These are phyloP conservation scores for Aporophyla nigra DNA, from an alignment of 2,888 invertebrate species.

Conservation along the genomic window DNA sequence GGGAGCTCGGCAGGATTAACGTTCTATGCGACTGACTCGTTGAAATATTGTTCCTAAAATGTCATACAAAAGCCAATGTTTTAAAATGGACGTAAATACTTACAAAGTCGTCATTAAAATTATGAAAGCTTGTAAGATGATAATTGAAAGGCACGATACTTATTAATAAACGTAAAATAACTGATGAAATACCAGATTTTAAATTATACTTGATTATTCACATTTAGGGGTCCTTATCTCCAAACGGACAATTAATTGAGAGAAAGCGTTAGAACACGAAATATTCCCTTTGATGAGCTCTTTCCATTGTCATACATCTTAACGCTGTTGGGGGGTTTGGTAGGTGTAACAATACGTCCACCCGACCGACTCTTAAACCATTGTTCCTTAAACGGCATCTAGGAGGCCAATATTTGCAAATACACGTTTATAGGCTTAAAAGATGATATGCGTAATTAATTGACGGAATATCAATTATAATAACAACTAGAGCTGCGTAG, in stretches of 20 bases:
- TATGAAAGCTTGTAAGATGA: neutral
- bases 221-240: neutral
- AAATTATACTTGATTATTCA: neutral
- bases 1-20: too few relatives aligned
- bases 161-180: neutral
- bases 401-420: neutral
- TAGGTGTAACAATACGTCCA: too few relatives aligned
- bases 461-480: neutral
- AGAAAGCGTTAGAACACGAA: neutral
- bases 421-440: neutral
- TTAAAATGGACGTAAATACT: neutral
- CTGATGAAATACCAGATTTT: neutral
- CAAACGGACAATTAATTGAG: neutral
- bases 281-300: neutral
- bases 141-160: neutral
- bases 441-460: neutral
- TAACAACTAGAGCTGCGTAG: neutral
- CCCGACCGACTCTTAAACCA: neutral
- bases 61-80: too few relatives aligned
- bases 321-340: neutral
- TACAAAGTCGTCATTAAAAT: neutral
- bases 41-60: neutral
- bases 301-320: neutral
- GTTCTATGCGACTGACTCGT: neutral
- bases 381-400: too few relatives aligned